Evolutionary conservation across 2,797 vertebrate species (phyloP), one percentile per base, ranked within the genome.

Genomic region (Pteronotus mesoamericanus): DNA sequence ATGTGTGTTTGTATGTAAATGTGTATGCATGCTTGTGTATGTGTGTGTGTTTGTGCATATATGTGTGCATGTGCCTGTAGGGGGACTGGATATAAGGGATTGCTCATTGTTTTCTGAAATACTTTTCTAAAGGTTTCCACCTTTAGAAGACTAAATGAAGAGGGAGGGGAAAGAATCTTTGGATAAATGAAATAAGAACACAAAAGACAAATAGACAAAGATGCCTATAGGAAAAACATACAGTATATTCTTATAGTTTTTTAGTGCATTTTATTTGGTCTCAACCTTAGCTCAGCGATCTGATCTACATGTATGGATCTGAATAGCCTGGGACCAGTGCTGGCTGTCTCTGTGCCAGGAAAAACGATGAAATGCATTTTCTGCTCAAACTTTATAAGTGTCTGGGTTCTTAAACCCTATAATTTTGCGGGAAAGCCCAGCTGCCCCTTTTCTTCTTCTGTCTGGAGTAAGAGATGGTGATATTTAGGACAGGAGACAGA

Each of bases 321-420:
- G 10, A 26, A 3, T 3, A 59, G 34, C 59, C 66, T 6, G 61
- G 37, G 53, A 37, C 34, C 32, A 22, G 14, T 0, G 4, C 42
- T 1, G 29, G 2, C 5, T 37, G 53, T 66, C 51, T 5, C 6
- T 0, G 32, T 32, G 61, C 78, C 88, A 92, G 57, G 66, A 85
- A 37, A 48, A 85, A 59, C 3, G 48, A 22, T 5, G 42, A 86
- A 55, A 72, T 34, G 8, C 22, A 15, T 55, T 89, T 94, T 80
- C 93, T 92, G 44, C 57, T 89, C 59, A 32, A 29, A 34, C 66
- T 93, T 86, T 78, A 21, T 71, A 80, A 37, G 24, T 39, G 72
- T 53, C 72, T 75, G 19, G 5, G 64, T 83, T 59, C 44, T n/a
- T 51, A 48, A 92, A 48, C 6, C 8, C 22, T 64, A 0, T 79